A percentile compares a stretch with the other conserved stretches of the same genome.
Conservation (phyloP, 2,888 invertebrate genomes). For the Cremastinae sp. region DNA sequence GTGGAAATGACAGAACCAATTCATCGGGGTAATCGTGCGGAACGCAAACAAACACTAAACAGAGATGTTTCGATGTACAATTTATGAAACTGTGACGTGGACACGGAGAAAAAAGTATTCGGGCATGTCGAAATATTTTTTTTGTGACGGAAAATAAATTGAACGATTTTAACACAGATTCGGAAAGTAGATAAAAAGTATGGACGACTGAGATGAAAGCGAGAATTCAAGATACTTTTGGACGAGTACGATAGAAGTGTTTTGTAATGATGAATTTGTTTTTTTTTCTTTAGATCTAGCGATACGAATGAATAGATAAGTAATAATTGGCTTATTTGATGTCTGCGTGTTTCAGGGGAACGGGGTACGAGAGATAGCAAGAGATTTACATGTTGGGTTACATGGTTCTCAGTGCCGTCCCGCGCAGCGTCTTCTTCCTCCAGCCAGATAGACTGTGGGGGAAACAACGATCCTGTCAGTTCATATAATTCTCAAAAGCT, state of each 20-base stretch:
- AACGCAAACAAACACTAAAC: too few species aligned
- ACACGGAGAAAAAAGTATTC: constrained; percentile 5
- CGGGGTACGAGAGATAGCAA: constrained; percentile 64
- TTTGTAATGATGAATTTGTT: constrained; percentile 21
- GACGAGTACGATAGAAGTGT: too few species aligned
- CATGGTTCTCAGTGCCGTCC: constrained; percentile 78
- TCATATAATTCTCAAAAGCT: constrained; percentile 19
- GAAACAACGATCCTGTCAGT: constrained; percentile 74
- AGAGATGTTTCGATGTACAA: too few species aligned
- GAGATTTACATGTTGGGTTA: constrained; percentile 78
- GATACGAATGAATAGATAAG: constrained; percentile 27
- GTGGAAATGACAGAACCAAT: constrained; percentile 8
- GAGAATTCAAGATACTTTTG: background rate
- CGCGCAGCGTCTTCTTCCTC: constrained; percentile 79
- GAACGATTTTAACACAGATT: too few species aligned
- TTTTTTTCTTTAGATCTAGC: constrained; percentile 37
- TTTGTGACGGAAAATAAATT: too few species aligned
- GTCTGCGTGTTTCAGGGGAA: constrained; percentile 20
- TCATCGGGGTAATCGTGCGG: background rate
- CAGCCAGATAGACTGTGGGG: constrained; percentile 79
- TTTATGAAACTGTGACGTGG: too few species aligned
- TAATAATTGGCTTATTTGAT: constrained; percentile 54
- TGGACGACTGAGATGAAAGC: constrained; percentile 34
- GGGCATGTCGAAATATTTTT: constrained; percentile 17
- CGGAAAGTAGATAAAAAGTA: constrained; percentile 7